Evolutionary conservation across 2,888 invertebrate genomes (phyloP), one percentile per base, ranked within the genome.

Genomic region (Coleophora flavipennella): DNA sequence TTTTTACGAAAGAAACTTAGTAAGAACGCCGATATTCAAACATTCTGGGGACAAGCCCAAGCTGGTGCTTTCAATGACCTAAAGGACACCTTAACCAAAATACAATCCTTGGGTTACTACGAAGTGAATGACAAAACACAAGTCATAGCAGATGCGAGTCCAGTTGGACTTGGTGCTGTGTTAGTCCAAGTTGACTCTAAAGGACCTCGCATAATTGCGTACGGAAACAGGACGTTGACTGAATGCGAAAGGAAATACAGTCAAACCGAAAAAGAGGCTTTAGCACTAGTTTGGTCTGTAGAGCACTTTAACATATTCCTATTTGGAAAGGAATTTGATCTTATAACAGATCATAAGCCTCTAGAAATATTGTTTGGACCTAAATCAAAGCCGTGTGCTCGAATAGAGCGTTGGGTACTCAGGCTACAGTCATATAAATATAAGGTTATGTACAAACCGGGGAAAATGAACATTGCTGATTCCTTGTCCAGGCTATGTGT

Each of bases 341-440:
- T 67, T 1, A 28, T 60, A 0, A 64, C n/a, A n/a, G n/a, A n/a
- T n/a, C n/a, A n/a, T n/a, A n/a, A n/a, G n/a, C n/a, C n/a, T n/a
- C n/a, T n/a, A 3, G 63, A 67, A 27, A 40, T 53, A 3, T 31
- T 68, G 3, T 67, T 66, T 38, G 42, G 57, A 0, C 43, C 50
- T 10, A 54, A 50, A 37, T 59, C 62, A 0, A 65, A 60, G 45
- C 64, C 65, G 8, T 62, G n/a, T n/a, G n/a, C n/a, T n/a, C n/a
- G n/a, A n/a, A n/a, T n/a, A n/a, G n/a, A n/a, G n/a, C n/a, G n/a
- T 1, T 57, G 57, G 54, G 45, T 59, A 1, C 13, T 56, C 1
- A 10, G 54, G 0, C 25, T 55, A 1, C 57, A 56, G 31, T 11
- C 53, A 0, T 56, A 49, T 13, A 8, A 31, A 0, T 55, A 37